Evolutionary conservation across 2,888 invertebrate species (phyloP).

Genomic region (Agonopterix heracliana): DNA sequence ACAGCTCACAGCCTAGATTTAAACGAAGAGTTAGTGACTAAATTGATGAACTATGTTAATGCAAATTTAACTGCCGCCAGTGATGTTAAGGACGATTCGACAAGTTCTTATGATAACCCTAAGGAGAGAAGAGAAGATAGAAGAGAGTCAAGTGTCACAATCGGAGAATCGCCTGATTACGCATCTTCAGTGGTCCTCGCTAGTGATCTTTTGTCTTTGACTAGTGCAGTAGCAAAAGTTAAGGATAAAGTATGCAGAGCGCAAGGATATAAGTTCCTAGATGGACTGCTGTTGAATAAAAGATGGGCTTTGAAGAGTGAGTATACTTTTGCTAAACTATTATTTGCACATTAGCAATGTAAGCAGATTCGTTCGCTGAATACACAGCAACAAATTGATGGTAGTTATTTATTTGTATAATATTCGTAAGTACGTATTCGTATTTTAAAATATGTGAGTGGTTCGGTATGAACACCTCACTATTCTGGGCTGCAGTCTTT

Average conservation of each 20-base stretch:
- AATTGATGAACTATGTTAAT: slow-evolving; percentile 35
- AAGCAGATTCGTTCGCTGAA: no score
- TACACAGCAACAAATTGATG: no score
- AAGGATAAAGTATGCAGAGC: slow-evolving; percentile 63
- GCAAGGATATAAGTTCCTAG: slow-evolving; percentile 65
- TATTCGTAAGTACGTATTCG: no score
- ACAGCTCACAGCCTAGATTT: slow-evolving; percentile 42
- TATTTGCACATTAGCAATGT: no score
- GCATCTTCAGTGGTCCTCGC: slow-evolving; percentile 67
- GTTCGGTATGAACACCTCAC: no score
- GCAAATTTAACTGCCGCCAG: slow-evolving; percentile 9
- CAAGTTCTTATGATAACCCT: slow-evolving; percentile 9
- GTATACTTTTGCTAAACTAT: slow-evolving; percentile 25
- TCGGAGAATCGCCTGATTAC: slow-evolving; percentile 66
- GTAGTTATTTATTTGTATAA: no score
- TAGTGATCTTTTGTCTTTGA: slow-evolving; percentile 65
- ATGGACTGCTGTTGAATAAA: slow-evolving; percentile 65
- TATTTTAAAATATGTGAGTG: no score
- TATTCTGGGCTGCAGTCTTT: no score
- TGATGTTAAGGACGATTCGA: neutral
- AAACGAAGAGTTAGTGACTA: slow-evolving; percentile 42
- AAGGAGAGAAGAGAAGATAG: slow-evolving; percentile 22
- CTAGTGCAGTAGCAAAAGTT: slow-evolving; percentile 64
- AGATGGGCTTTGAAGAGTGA: slow-evolving; percentile 77
- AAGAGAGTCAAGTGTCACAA: slow-evolving; percentile 34